Base-by-base conservation (phyloP, 2,113 vertebrate species). In the Ploceus nigricollis region DNA sequence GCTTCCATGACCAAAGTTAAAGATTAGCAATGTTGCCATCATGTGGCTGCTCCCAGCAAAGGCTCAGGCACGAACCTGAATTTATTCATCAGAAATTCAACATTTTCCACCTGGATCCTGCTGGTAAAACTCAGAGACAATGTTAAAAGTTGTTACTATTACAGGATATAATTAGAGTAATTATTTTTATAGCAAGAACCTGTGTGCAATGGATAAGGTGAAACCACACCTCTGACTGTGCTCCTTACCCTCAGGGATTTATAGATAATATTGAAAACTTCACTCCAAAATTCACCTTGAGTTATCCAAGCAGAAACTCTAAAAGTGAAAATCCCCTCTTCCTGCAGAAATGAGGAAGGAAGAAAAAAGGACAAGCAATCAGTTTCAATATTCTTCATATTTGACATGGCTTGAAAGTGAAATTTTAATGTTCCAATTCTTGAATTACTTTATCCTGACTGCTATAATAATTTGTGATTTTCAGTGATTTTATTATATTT, bases 1-100 rank as follows among this genome's bases (percentile, higher is more conserved):
- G 47, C 61, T 27, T 2, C 24, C 7, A 33, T 0, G 42, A 58
- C 15, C 33, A 5, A 56, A 95, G 39, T 92, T 83, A 90, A 96
- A 89, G 56, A 94, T 96, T 68, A 78, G 92, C 96, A 94, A 94
- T 44, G 90, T 96, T 97, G 94, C 96, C 95, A 96, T 96, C 96
- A 60, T 94, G 95, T 93, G 96, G 96, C 80, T 97, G 48, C 64
- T 78, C 13, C 9, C 7, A 78, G 94, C 63, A 86, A 81, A 83
- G 64, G 75, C 68, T 73, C 24, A 21, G 83, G 31, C 91, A 45
- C 2, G 82, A 78, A 16, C 68, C 71, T 50, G 90, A 92, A 93
- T 95, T 90, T 40, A 45, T 95, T 50, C 14, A 68, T 18, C 27
- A 25, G 9, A 39, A 85, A 86, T n/a, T n/a, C n/a, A n/a, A 42